Evolutionary conservation across 2,797 vertebrate species (phyloP).

Genomic region (Triplophysa yarkandensis): DNA sequence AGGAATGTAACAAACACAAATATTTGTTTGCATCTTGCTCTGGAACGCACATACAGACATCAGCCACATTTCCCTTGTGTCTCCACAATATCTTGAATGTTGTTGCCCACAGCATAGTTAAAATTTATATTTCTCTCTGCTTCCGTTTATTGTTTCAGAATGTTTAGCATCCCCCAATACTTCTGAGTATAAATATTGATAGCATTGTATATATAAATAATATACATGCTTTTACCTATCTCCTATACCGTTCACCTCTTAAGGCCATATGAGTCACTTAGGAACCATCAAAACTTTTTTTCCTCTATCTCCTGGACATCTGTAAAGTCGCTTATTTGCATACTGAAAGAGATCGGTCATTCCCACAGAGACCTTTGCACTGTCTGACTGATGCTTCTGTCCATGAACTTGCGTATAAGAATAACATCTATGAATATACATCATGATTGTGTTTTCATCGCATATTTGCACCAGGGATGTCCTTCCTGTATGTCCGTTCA

Average conservation of each 20-base stretch:
- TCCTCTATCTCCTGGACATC: not conserved
- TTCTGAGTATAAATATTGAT: constrained; percentile 40
- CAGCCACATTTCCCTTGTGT: constrained; percentile 51
- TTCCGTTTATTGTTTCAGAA: constrained; percentile 45
- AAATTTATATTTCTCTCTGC: constrained; percentile 42
- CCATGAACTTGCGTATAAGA: constrained; percentile 28
- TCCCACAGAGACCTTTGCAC: constrained; percentile 25
- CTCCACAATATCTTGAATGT: constrained; percentile 33
- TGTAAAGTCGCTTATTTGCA: constrained; percentile 10
- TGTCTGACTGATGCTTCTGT: constrained; percentile 6
- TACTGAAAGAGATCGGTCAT: constrained; percentile 20
- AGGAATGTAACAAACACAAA: constrained; percentile 63
- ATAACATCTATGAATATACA: constrained; percentile 36
- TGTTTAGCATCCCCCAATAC: constrained; percentile 36
- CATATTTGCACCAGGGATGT: constrained; percentile 26
- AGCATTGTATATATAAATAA: not conserved
- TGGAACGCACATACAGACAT: constrained; percentile 48
- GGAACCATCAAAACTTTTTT: not conserved
- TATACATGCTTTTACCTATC: not conserved
- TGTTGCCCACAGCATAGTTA: constrained; percentile 38
- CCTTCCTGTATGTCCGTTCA: constrained; percentile 45
- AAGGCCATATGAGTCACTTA: constrained; percentile 26
- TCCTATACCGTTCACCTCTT: constrained; percentile 30
- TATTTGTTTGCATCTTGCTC: constrained; percentile 53
- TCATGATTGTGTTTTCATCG: constrained; percentile 29